Base-by-base conservation (phyloP, 2,888 invertebrate genomes). In the Spodoptera exigua region DNA sequence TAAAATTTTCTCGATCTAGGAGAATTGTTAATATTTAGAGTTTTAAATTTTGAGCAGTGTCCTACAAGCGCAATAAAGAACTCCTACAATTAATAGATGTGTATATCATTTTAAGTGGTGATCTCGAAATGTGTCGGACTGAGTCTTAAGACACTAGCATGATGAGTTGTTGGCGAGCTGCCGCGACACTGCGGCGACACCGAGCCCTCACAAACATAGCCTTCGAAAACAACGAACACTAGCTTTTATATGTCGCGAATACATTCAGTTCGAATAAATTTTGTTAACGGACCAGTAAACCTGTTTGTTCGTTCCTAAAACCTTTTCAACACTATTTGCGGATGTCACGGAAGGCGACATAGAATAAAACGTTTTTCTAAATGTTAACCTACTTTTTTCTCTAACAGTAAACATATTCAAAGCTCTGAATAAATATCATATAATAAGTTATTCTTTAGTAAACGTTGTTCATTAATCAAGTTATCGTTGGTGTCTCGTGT, bases 151-250 rank as follows among this genome's bases (percentile, higher is more conserved):
- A 44, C 48, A 47, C 46, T 59, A 21, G 82, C 41, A 17, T 35
- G 63, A 39, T 72, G 80, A 69, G 74, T 81, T 66, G 76, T 85
- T 89, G 90, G 89, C 90, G 79, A 74, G 61, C 53, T 86, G 91
- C 91, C 92, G 91, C 81, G 81, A 74, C 83, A 77, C 78, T 71
- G 76, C 77, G 79, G 71, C 80, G 81, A 73, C 83, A 79, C 76
- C 67, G 51, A 35, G 13, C 49, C 48, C 66, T 74, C 73, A 78
- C 77, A 76, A 77, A 79, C 63, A 79, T 70, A 78, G 70, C 76
- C 74, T 79, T 77, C 70, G 57, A 74, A 82, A 83, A 84, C 82
- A 83, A 84, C 82, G 74, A 76, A 76, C 74, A 80, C 79, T 78
- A 78, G 78, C 71, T 78, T 83, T 80, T 74, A 81, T 79, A 78